A percentile compares a stretch with the other conserved stretches of the same genome.
These are phyloP conservation scores for Seison nebaliae DNA, from an alignment of 1,140 invertebrate species.

Conservation along the genomic window DNA sequence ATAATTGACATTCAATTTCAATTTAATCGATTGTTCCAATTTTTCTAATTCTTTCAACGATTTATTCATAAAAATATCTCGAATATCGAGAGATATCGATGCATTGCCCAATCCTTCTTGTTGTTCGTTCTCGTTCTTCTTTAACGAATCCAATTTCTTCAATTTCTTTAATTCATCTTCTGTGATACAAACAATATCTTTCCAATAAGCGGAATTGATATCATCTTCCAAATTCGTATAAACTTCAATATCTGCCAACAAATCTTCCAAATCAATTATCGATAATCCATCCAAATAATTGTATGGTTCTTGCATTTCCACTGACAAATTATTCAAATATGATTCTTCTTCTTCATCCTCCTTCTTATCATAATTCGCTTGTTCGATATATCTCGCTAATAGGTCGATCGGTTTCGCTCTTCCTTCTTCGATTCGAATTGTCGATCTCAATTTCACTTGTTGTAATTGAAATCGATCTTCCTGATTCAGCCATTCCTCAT, in stretches of 20 bases:
- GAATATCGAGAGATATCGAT: slow-evolving; percentile 63
- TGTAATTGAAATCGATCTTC: slow-evolving; percentile 44
- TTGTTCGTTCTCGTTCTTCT: slow-evolving; percentile 31
- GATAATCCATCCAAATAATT: slow-evolving; percentile 70
- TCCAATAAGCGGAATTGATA: slow-evolving; percentile 75
- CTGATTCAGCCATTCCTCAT: slow-evolving; percentile 69
- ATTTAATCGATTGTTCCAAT: slow-evolving; percentile 56
- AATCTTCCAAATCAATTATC: slow-evolving; percentile 73
- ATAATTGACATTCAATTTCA: slow-evolving; percentile 39
- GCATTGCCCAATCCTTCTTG: slow-evolving; percentile 76
- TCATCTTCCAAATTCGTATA: slow-evolving; percentile 36
- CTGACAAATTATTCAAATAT: slow-evolving; percentile 36
- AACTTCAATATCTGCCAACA: slow-evolving; percentile 77
- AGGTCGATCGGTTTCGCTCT: slow-evolving; percentile 90
- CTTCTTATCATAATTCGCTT: too few relatives aligned
- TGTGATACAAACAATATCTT: slow-evolving; percentile 78
- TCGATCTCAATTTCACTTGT: slow-evolving; percentile 44
- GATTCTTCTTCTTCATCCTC: slow-evolving; percentile 61
- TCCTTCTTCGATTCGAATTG: slow-evolving; percentile 78
- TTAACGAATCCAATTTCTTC: slow-evolving; percentile 37
- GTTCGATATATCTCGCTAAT: slow-evolving; percentile 70
- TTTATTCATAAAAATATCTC: slow-evolving; percentile 69
- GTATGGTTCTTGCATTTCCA: slow-evolving; percentile 94
- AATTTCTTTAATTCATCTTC: slow-evolving; percentile 67
- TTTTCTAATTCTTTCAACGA: slow-evolving; percentile 52